Conservation (phyloP, 2,888 invertebrate genomes). For the Apotomis betuletana region DNA sequence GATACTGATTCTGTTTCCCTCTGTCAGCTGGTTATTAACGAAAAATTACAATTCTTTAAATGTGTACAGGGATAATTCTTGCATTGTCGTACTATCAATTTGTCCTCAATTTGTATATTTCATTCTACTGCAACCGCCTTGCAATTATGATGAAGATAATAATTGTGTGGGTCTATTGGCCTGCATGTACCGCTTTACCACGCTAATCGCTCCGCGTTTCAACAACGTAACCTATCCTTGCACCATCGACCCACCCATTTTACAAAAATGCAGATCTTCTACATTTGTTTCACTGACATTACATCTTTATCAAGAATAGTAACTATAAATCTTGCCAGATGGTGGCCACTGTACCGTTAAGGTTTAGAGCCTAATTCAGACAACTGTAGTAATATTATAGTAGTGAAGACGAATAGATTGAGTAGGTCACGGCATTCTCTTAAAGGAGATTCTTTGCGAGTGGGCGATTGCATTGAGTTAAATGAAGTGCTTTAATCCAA, state of each 20-base stretch:
- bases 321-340: slow-evolving; percentile 29
- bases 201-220: slow-evolving; percentile 14
- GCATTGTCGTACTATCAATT: too few species aligned
- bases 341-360: slow-evolving; percentile 25
- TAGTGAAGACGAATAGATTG: slow-evolving; percentile 22
- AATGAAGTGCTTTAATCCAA: slow-evolving; percentile 38
- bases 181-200: neutral
- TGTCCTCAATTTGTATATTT: too few species aligned
- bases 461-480: slow-evolving; percentile 40
- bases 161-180: too few species aligned
- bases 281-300: slow-evolving; percentile 32
- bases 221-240: slow-evolving; percentile 11
- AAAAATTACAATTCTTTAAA: too few species aligned
- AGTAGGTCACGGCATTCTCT: slow-evolving; percentile 39
- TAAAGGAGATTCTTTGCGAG: slow-evolving; percentile 33
- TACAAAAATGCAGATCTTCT: slow-evolving; percentile 36
- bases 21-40: too few species aligned
- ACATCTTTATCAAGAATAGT: slow-evolving; percentile 36
- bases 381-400: slow-evolving; percentile 17
- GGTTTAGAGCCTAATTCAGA: slow-evolving; percentile 31
- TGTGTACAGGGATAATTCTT: too few species aligned
- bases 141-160: too few species aligned
- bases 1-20: too few species aligned
- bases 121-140: too few species aligned
- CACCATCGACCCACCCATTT: slow-evolving; percentile 25